Evolutionary conservation across 2,797 vertebrate genomes (phyloP).

Genomic region (Euthynnus affinis): DNA sequence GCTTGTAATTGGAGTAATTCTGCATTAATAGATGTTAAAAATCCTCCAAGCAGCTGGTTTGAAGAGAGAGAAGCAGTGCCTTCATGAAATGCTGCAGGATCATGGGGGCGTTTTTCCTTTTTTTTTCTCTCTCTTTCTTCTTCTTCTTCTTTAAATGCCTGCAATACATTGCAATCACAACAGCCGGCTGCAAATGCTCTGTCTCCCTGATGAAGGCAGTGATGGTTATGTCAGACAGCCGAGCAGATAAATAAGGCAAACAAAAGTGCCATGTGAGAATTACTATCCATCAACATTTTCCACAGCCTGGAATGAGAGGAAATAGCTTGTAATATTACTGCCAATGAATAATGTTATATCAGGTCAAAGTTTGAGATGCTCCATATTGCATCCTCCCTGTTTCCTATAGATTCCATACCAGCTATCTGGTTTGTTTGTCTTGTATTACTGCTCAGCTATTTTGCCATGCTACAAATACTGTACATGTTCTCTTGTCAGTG

Average conservation of each 20-base stretch:
- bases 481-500: conserved; percentile 69
- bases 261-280: conserved; percentile 81
- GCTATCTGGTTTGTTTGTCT: conserved; percentile 71
- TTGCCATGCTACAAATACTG: conserved; percentile 57
- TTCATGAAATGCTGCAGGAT: conserved; percentile 87
- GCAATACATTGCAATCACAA: conserved; percentile 65
- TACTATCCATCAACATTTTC: conserved; percentile 79
- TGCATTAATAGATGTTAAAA: conserved; percentile 96
- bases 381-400: conserved; percentile 73
- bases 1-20: conserved; percentile 99
- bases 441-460: conserved; percentile 58
- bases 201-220: conserved; percentile 69
- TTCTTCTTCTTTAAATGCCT: conserved; percentile 62
- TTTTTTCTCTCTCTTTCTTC: conserved; percentile 1
- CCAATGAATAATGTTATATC: conserved; percentile 81
- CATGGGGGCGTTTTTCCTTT: conserved; percentile 59
- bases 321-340: conserved; percentile 79
- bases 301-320: conserved; percentile 76
- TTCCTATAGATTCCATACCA: conserved; percentile 70
- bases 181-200: conserved; percentile 67
- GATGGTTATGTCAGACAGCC: conserved; percentile 68
- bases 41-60: conserved; percentile 91
- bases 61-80: conserved; percentile 78
- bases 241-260: conserved; percentile 80
- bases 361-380: conserved; percentile 76